Base-by-base conservation (phyloP, 2,888 invertebrate species). In the Yponomeuta sedellus region DNA sequence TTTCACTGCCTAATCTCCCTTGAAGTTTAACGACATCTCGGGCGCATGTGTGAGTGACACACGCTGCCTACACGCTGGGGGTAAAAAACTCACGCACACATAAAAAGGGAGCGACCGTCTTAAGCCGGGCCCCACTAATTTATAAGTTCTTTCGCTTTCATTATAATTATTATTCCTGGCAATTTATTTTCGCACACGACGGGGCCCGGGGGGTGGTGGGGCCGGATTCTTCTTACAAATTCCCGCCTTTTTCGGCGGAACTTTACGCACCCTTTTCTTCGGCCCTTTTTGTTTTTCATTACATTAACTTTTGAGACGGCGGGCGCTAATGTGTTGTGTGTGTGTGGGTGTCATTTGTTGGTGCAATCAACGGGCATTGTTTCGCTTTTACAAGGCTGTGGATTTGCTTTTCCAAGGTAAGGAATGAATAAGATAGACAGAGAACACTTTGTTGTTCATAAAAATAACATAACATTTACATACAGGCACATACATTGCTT, bases 151-250 rank as follows among this genome's bases (percentile, higher is more conserved):
- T 91, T 91, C 90, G 88, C 89, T 89, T 91, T 91, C 90, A 89
- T 91, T 91, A 91, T 91, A 91, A 91, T 91, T 91, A 91, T 91
- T 90, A 91, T 91, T 91, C 91, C 89, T 90, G 88, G 90, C 90
- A 91, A 91, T 91, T 91, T 91, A 91, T 91, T 90, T 91, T 90
- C 89, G 90, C 91, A 90, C 89, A 90, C 91, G 90, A 82, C 88
- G 89, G 88, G 88, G 87, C 82, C 73, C 66, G 66, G 71, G 72
- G n/a, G 76, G 78, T 72, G 75, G 72, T 61, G 67, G 71, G 72
- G 77, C 83, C 76, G 85, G 83, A 77, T 81, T 82, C 87, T 88
- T 90, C 91, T 90, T 90, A 90, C 88, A 86, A 90, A 90, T 89
- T 90, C 89, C 85, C 91, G 90, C 16, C 44, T 90, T 91, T 91